Evolutionary conservation across 2,113 vertebrate species (phyloP).

Genomic region (Pantherophis guttatus): DNA sequence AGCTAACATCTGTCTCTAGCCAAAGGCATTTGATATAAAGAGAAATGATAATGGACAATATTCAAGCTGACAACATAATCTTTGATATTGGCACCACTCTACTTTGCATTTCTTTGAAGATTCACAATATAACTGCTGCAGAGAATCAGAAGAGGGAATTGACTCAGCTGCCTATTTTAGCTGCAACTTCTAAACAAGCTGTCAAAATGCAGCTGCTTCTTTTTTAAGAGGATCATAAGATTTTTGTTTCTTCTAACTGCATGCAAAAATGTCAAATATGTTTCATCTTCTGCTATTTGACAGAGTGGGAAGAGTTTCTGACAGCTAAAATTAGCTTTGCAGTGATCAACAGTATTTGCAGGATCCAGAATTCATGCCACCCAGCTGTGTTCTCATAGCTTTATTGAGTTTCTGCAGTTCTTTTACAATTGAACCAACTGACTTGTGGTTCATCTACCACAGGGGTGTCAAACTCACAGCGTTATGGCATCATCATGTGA

Average conservation of each 20-base stretch:
- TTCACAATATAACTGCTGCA: neutral
- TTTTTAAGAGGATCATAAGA: neutral
- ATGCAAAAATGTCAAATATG: neutral
- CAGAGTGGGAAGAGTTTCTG: neutral
- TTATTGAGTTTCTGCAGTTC: neutral
- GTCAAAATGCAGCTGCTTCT: neutral
- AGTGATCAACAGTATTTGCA: neutral
- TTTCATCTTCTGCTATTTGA: neutral
- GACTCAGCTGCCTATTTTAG: neutral
- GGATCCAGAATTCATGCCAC: neutral
- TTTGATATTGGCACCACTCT: neutral
- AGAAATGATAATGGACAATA: conserved; percentile 10
- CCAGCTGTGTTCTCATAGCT: neutral
- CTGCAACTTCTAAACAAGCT: neutral
- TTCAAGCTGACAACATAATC: conserved; percentile 7
- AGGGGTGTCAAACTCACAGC: too few relatives aligned
- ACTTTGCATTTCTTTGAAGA: neutral
- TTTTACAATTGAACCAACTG: neutral
- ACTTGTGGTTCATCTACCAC: neutral
- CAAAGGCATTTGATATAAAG: conserved; percentile 13
- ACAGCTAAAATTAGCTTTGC: neutral
- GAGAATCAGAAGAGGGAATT: neutral
- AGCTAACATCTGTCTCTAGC: neutral
- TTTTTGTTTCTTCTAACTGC: neutral
- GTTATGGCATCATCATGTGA: too few relatives aligned